Base-by-base conservation (phyloP, 2,888 invertebrate genomes). In the Dimorphilus gyrociliatus region DNA sequence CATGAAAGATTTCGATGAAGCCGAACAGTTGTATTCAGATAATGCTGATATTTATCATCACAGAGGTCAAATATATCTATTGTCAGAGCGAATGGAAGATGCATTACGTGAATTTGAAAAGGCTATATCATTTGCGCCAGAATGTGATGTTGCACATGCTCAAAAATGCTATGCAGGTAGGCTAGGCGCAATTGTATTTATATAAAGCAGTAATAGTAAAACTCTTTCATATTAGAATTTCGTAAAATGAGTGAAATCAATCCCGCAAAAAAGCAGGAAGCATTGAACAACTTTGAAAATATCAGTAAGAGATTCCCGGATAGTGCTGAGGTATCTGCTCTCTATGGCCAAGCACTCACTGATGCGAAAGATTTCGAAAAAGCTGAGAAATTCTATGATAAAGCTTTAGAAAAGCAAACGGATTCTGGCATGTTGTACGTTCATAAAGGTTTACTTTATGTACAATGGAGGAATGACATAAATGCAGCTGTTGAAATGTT, bases 11-110 rank as follows among this genome's bases (percentile, higher is more conserved):
- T 88, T 88, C 62, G 71, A 73, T 12, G 64, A 60, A 42, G 90
- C 88, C 19, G 73, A 76, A 24, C 66, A 72, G 47, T 55, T 84
- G 27, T 79, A 81, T 47, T 73, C 81, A 0, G 68, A 76, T 19
- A 81, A 80, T 58, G 72, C 79, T 15, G 92, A 92, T 58, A 74
- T 92, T 30, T 90, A 79, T 60, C 84, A 88, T 58, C 88, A 92
- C 53, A 69, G 86, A 39, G 90, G 86, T 29, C 72, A 73, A 65
- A 73, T 73, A 36, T 40, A 80, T 53, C 66, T 90, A 39, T 63
- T 88, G 27, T 64, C 81, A 50, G 85, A 85, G 34, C 74, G 76
- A 44, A 70, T 81, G 46, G 74, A 77, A 27, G 76, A 78, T 42
- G 86, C 90, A 0, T 71, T 78, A 32, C 59, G 68, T 12, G 82